Evolutionary conservation across 2,888 invertebrate species (phyloP), one percentile per base, ranked within the genome.

Genomic region (Hirtodrosophila duncani): DNA sequence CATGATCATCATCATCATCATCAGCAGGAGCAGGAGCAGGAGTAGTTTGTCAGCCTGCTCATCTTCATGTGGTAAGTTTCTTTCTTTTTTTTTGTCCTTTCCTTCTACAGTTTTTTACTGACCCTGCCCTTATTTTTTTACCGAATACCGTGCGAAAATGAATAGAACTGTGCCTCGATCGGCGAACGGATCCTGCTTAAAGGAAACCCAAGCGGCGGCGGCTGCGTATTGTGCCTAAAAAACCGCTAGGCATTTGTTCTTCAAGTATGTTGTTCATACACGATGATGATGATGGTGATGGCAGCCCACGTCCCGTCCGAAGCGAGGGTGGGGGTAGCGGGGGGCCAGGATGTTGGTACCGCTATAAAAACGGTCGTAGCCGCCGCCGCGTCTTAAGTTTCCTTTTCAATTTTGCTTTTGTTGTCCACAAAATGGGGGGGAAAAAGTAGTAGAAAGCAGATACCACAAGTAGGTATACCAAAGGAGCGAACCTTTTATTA

Each of bases 311-410:
- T 65, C 65, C 79, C 56, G 65, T 68, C 55, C 45, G 56, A 23
- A 20, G 39, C 13, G 23, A 11, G 8, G 33, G 7, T 7, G 16
- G 7, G 13, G 17, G 23, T 6, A 11, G 36, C 31, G 34, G 24
- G 57, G 66, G 63, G 65, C 63, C 83, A 80, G 80, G 80, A 80
- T 80, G 82, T 80, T 68, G 82, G 78, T 80, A 81, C 80, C 80
- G 83, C 80, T 80, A 79, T 74, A 80, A 77, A 75, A 67, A 77
- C 66, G 67, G 39, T 69, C 67, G 61, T 56, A 55, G 53, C 66
- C 66, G 39, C 66, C 67, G 61, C 56, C 53, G 53, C 82, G 66
- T 80, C 74, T 80, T 80, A 70, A 61, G 71, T 81, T 82, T 81
- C 82, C 74, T 63, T 60, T 72, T 69, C 49, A 57, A 27, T 33